Evolutionary conservation across 2,888 invertebrate genomes (phyloP).

Genomic region (Resseliella maxima): DNA sequence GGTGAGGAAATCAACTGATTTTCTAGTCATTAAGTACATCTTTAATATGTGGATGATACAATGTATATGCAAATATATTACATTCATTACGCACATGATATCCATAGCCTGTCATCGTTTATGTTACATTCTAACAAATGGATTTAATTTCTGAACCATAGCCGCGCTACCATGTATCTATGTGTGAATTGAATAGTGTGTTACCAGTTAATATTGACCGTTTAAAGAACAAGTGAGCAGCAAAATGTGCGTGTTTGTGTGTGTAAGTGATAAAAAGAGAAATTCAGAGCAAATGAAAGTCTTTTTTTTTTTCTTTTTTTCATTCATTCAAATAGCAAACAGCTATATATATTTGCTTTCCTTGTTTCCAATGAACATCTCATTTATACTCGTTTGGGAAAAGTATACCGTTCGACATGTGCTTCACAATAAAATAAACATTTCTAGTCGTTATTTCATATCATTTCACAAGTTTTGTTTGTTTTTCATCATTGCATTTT

Average conservation of each 20-base stretch:
- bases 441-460: too few relatives aligned
- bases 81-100: conserved; percentile 15
- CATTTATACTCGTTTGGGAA: conserved; percentile 45
- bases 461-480: too few relatives aligned
- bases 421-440: too few relatives aligned
- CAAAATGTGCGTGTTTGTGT: background rate
- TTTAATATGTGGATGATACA: background rate
- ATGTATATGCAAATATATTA: conserved; percentile 41
- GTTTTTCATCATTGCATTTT: too few relatives aligned
- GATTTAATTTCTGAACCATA: background rate
- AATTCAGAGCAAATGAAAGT: background rate
- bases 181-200: background rate
- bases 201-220: background rate
- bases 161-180: background rate
- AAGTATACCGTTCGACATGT: conserved; percentile 32
- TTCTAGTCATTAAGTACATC: background rate
- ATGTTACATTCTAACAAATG: background rate
- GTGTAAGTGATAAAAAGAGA: background rate
- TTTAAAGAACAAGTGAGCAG: too few relatives aligned
- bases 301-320: too few relatives aligned
- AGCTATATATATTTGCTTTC: background rate
- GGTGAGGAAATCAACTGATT: background rate
- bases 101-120: background rate
- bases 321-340: background rate
- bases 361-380: background rate